Percentiles rank a stretch among this genome's conserved stretches.
phyloP scores from a whole-genome alignment of 2,888 invertebrate species.

The Brachylomia viminalis region DNA sequence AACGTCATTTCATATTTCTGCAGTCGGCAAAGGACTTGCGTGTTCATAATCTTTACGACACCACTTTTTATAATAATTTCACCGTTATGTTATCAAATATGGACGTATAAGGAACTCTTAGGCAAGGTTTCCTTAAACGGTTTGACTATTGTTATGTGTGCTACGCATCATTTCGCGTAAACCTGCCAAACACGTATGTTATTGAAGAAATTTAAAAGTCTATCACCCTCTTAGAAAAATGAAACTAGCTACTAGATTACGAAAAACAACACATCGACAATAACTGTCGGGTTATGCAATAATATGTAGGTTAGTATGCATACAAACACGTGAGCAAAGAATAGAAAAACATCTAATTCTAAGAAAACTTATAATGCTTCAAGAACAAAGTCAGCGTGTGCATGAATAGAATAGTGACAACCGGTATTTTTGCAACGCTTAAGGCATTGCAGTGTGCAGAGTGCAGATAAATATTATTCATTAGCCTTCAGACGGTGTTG shows the following conservation, averaged over 20 bases:
- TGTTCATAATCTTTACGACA: slow-evolving; percentile 18
- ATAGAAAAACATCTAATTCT: slow-evolving; percentile 52
- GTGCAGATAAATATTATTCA: slow-evolving; percentile 59
- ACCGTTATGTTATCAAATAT: slow-evolving; percentile 21
- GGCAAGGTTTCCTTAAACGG: slow-evolving; percentile 43
- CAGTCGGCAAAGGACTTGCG: slow-evolving; percentile 9
- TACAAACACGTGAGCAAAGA: slow-evolving; percentile 45
- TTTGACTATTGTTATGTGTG: slow-evolving; percentile 38
- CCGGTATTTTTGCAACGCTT: slow-evolving; percentile 54
- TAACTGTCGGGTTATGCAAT: slow-evolving; percentile 42
- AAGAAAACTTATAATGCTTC: slow-evolving; percentile 45
- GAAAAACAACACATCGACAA: slow-evolving; percentile 48
- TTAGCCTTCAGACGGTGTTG: slow-evolving; percentile 67
- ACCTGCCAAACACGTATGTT: slow-evolving; percentile 35
- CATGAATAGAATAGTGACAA: slow-evolving; percentile 52
- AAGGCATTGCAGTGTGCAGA: slow-evolving; percentile 42
- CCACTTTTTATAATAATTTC: slow-evolving; percentile 43
- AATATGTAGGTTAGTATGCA: slow-evolving; percentile 53
- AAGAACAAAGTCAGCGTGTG: slow-evolving; percentile 40
- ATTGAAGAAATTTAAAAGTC: slow-evolving; percentile 29
- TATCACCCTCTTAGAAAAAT: slow-evolving; percentile 26
- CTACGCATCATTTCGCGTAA: slow-evolving; percentile 37
- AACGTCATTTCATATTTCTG: slow-evolving; percentile 15
- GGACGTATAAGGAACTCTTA: slow-evolving; percentile 32
- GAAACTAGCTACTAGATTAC: slow-evolving; percentile 42